Evolutionary conservation across 2,888 invertebrate genomes (phyloP), one percentile per base, ranked within the genome.

Genomic region (Cetonia aurata): DNA sequence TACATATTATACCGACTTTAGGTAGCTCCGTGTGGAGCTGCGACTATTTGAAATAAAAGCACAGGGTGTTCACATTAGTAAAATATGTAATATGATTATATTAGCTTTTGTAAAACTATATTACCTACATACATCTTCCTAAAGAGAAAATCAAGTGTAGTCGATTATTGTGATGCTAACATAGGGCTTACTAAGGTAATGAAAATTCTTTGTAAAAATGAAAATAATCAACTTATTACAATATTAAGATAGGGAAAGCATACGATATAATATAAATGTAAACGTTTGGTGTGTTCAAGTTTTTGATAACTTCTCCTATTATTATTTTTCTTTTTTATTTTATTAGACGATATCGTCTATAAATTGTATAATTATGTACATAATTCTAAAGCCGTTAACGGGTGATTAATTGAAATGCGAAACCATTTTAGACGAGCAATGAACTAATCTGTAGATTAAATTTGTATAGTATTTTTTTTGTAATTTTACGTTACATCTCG

Each of bases 311-410:
- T 25, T 25, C 8, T 8, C 10, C 3, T 37, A 9, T 10, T 56
- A 56, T 56, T 56, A 37, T 10, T 25, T 52, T 52, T 25, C 44
- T 44, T 59, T 48, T 65, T 65, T 62, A 46, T 33, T 68, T 66
- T 57, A 65, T 37, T 48, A 70, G 65, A 70, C 65, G 57, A 62
- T 53, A 44, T 62, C 41, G 67, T 66, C 70, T 66, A 71, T 71
- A 71, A 71, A 71, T 42, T 67, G 67, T 59, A 67, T 71, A 71
- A 71, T 71, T 50, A 50, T 71, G 70, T 71, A 71, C 67, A 66
- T 71, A 71, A 25, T 67, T 48, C 17, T 31, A 4, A 42, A 44
- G 13, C 13, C 6, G 48, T 48, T 50, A 37, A 50, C 46, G 62
- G 62, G 50, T 65, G 62, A 65, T 65, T 65, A 65, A 65, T 65